Evolutionary conservation across 2,113 vertebrate species (phyloP).

Genomic region (Oophaga pumilio): DNA sequence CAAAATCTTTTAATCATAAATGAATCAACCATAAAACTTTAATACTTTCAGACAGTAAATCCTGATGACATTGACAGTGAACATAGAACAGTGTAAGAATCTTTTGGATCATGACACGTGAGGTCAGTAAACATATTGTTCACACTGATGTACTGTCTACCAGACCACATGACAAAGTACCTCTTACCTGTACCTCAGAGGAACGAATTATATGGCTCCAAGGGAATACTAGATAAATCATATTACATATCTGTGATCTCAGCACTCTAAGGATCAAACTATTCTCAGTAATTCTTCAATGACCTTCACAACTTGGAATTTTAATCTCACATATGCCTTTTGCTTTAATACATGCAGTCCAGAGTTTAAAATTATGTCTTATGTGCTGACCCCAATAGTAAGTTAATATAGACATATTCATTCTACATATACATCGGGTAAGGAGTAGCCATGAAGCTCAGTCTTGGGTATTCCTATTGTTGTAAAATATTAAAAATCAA

Average conservation of each 20-base stretch:
- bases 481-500: neutral
- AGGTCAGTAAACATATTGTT: constrained; percentile 41
- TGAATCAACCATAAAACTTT: neutral
- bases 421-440: neutral
- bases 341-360: constrained; percentile 23
- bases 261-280: constrained; percentile 40
- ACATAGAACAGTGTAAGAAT: neutral
- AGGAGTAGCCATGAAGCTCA: neutral
- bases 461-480: neutral
- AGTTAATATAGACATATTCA: constrained; percentile 17
- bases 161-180: constrained; percentile 33
- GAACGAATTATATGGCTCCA: constrained; percentile 29
- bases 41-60: neutral
- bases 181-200: constrained; percentile 21
- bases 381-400: neutral
- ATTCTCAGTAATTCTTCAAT: constrained; percentile 27
- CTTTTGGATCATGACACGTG: neutral
- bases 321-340: constrained; percentile 33
- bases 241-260: constrained; percentile 49
- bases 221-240: constrained; percentile 51
- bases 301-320: constrained; percentile 48
- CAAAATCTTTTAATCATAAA: neutral
- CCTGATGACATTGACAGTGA: neutral
- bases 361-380: constrained; percentile 26
- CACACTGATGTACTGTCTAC: constrained; percentile 27